A percentile compares a stretch with the other conserved stretches of the same genome.
phyloP scores from a whole-genome alignment of 1,140 invertebrate species.

The Drosophila arizonae region DNA sequence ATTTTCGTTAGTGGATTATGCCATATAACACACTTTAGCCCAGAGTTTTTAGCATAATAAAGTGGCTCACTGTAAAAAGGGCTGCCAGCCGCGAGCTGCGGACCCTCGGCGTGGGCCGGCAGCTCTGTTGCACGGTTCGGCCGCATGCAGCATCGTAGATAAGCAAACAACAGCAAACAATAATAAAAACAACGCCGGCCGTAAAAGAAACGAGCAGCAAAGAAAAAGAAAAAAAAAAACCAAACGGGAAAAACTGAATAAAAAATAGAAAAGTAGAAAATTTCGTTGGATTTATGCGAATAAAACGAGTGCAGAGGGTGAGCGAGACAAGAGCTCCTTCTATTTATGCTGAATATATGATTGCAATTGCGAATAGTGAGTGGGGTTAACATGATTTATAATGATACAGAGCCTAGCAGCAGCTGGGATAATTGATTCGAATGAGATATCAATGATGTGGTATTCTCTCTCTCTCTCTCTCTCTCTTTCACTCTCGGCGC shows the following conservation, averaged over 20 bases:
- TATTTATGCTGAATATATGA: conserved; percentile 49
- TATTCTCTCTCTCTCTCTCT: too few relatives aligned
- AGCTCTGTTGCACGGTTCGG: conserved; percentile 1
- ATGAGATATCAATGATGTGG: conserved; percentile 16
- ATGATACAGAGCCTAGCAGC: conserved; percentile 9
- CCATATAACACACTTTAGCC: conserved; percentile 78
- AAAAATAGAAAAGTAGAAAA: conserved; percentile 43
- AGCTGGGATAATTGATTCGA: conserved; percentile 39
- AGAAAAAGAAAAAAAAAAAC: conserved; percentile 1
- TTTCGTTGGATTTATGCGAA: conserved; percentile 35
- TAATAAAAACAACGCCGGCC: conserved; percentile 14
- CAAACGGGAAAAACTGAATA: neutral
- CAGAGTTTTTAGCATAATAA: conserved; percentile 78
- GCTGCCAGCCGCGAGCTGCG: conserved; percentile 15
- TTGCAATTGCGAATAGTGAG: conserved; percentile 33
- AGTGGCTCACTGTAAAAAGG: conserved; percentile 71
- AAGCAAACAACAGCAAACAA: conserved; percentile 28
- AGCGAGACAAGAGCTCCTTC: conserved; percentile 18
- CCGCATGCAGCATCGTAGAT: conserved; percentile 50
- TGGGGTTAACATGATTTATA: conserved; percentile 60
- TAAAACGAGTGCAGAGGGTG: conserved; percentile 9
- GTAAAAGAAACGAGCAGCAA: neutral
- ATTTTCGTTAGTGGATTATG: conserved; percentile 81
- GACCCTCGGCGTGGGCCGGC: neutral
- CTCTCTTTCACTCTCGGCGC: neutral